These are phyloP conservation scores for Tenthredo distinguenda DNA, from an alignment of 2,888 invertebrate genomes.

Conservation along the genomic window DNA sequence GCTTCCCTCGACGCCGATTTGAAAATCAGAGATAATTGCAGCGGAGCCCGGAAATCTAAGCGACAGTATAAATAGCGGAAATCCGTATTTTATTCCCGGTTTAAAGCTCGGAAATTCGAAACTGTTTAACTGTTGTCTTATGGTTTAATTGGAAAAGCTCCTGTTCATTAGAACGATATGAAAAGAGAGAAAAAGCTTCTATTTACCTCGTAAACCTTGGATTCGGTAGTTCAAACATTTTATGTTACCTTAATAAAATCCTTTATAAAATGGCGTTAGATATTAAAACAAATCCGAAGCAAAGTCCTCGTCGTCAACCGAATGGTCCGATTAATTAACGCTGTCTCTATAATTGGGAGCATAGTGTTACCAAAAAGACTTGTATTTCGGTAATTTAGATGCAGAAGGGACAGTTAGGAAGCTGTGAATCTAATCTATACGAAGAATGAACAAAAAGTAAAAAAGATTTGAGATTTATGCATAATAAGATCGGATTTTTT, in stretches of 20 bases:
- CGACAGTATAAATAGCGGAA: neutral
- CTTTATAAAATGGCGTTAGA: neutral
- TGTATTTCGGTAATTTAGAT: neutral
- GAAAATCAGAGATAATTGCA: neutral
- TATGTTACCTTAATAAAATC: neutral
- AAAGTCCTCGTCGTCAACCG: neutral
- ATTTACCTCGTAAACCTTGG: neutral
- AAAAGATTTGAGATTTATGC: too few species aligned
- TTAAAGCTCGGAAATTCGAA: neutral
- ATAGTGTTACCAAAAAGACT: neutral
- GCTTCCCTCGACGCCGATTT: neutral
- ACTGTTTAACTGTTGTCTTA: neutral
- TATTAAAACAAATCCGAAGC: neutral
- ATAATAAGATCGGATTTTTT: too few species aligned
- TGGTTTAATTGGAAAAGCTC: neutral
- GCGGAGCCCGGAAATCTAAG: neutral
- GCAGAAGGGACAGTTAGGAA: neutral
- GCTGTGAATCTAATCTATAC: too few species aligned
- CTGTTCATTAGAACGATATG: conserved; percentile 1
- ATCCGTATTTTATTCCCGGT: neutral
- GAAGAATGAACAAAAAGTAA: too few species aligned
- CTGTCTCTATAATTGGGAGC: neutral
- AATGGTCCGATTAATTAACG: neutral
- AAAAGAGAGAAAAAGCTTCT: neutral
- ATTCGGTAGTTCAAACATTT: neutral